These are phyloP conservation scores for Pachyrhynchus sulphureomaculatus DNA, from an alignment of 1,140 invertebrate species.

Conservation along the genomic window DNA sequence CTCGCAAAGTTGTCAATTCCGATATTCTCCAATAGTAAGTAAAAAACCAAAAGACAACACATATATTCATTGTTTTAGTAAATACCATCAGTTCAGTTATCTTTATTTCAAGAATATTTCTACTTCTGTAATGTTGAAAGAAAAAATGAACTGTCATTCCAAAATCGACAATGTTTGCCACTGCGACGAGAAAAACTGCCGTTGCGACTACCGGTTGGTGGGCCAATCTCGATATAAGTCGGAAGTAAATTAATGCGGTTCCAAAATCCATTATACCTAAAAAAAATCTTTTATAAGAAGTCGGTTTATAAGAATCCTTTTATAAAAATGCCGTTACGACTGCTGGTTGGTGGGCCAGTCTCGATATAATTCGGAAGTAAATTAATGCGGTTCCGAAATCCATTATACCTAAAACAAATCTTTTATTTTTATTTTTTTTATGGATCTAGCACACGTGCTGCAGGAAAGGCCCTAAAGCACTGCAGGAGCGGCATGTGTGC, in stretches of 20 bases:
- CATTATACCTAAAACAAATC: neutral
- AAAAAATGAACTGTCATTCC: neutral
- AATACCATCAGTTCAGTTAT: neutral
- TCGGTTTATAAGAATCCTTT: too few relatives aligned
- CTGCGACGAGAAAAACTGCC: neutral
- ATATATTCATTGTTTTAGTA: neutral
- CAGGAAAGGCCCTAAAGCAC: too few relatives aligned
- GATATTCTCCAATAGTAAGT: conserved; percentile 2
- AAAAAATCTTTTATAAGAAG: too few relatives aligned
- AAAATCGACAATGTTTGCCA: neutral
- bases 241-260: neutral
- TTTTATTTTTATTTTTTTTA: too few relatives aligned
- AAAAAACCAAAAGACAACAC: neutral
- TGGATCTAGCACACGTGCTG: too few relatives aligned
- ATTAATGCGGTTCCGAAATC: neutral
- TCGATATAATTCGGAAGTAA: too few relatives aligned
- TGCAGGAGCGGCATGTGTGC: too few relatives aligned
- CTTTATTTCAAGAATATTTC: neutral
- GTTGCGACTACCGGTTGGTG: too few relatives aligned
- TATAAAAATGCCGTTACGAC: neutral
- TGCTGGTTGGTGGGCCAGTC: too few relatives aligned
- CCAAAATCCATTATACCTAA: neutral
- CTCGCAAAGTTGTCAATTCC: neutral
- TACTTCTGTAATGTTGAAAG: neutral
- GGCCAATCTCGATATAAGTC: too few relatives aligned